Evolutionary conservation across 2,797 vertebrate genomes (phyloP).

Genomic region (Sparidentex hasta): DNA sequence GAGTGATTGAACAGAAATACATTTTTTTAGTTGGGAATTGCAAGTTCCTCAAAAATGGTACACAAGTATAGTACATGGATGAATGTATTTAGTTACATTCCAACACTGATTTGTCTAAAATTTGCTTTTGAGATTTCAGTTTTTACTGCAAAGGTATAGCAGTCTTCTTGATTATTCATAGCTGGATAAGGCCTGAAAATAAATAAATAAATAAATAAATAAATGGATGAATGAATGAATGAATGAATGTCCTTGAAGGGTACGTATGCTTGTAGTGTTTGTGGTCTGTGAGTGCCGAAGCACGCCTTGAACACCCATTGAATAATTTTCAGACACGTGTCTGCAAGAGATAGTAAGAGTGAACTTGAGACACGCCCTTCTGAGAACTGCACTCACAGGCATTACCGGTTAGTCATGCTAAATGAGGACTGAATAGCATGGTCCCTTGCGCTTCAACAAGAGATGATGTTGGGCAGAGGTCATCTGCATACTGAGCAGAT

Average conservation of each 20-base stretch:
- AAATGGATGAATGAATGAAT: no score
- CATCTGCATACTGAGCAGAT: not conserved
- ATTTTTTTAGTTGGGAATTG: no score
- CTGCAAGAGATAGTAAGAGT: slow-evolving; percentile 67
- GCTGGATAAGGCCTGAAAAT: no score
- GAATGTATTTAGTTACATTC: no score
- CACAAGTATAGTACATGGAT: no score
- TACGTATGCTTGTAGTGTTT: not conserved
- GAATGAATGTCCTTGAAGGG: not conserved
- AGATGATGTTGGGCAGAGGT: not conserved
- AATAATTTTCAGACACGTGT: slow-evolving; percentile 34
- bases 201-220: no score
- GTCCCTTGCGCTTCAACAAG: not conserved
- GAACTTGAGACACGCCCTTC: slow-evolving; percentile 69
- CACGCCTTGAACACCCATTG: slow-evolving; percentile 7
- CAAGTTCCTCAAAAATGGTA: no score
- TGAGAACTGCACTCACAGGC: slow-evolving; percentile 14
- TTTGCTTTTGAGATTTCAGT: no score
- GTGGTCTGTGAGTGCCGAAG: not conserved
- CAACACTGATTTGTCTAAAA: no score
- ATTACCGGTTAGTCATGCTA: not conserved
- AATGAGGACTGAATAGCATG: not conserved
- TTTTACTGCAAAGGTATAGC: no score
- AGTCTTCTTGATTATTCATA: no score
- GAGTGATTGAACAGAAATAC: no score